Evolutionary conservation across 2,797 vertebrate species (phyloP).

Genomic region (Phyllotis vaccarum): DNA sequence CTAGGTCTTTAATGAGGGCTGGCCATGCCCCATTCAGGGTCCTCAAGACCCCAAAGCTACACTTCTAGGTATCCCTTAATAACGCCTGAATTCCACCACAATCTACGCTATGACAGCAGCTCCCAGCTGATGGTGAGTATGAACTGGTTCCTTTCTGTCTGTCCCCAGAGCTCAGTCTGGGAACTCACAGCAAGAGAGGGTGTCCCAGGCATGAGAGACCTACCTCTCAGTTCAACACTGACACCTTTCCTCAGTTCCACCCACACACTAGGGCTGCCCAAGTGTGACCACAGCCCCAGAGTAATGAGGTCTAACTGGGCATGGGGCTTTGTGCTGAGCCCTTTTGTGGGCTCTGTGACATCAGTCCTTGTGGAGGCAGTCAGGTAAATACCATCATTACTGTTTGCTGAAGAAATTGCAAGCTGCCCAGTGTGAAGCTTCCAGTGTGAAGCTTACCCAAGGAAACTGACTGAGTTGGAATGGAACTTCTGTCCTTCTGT

Average conservation of each 20-base stretch:
- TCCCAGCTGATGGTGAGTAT: fast-evolving
- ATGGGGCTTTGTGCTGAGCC: background rate
- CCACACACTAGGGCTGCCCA: background rate
- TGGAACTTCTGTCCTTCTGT: background rate
- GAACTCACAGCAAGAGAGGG: background rate
- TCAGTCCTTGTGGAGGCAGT: background rate
- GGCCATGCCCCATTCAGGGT: too few species aligned
- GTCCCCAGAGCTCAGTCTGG: background rate
- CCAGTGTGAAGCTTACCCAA: background rate
- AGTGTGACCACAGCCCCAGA: background rate
- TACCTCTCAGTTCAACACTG: fast-evolving
- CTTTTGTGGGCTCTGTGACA: background rate
- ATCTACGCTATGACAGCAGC: background rate
- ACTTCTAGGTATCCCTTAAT: too few species aligned
- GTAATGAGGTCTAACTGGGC: background rate
- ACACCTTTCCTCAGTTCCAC: fast-evolving
- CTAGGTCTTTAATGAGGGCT: too few species aligned
- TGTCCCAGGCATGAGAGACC: background rate
- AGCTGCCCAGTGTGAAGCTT: background rate
- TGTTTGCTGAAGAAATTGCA: background rate
- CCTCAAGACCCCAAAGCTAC: too few species aligned
- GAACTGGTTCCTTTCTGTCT: background rate
- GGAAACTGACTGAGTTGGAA: background rate
- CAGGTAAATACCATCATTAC: background rate
- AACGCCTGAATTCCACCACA: too few species aligned